These are phyloP conservation scores for Nanorana parkeri DNA, from an alignment of 2,113 vertebrate species.

Conservation along the genomic window DNA sequence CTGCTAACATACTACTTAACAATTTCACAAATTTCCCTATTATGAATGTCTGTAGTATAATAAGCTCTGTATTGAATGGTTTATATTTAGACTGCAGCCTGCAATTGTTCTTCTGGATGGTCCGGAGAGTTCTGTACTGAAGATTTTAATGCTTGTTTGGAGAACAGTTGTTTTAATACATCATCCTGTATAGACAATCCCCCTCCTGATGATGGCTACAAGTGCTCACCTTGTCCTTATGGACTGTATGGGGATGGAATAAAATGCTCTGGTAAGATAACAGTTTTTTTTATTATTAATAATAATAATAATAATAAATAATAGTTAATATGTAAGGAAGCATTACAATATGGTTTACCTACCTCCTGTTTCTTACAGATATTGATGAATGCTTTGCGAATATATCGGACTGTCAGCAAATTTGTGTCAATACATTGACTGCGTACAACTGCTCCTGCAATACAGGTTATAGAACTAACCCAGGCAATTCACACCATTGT, in stretches of 20 bases:
- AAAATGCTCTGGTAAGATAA: conserved; percentile 37
- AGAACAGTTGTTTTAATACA: conserved; percentile 35
- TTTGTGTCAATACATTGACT: conserved; percentile 9
- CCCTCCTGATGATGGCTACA: background rate
- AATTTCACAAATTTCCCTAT: no score
- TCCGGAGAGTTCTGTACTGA: conserved; percentile 39
- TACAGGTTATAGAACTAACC: background rate
- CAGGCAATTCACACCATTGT: conserved; percentile 8
- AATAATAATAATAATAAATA: background rate
- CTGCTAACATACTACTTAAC: no score
- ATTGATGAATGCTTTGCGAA: conserved; percentile 42
- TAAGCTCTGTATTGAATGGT: background rate
- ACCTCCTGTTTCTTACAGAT: background rate
- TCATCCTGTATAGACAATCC: conserved; percentile 45
- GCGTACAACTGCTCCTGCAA: conserved; percentile 32
- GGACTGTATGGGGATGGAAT: conserved; percentile 31
- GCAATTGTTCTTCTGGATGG: conserved; percentile 16
- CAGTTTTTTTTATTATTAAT: no score
- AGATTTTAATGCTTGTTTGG: conserved; percentile 27
- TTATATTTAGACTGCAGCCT: conserved; percentile 16
- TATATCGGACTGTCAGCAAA: conserved; percentile 19
- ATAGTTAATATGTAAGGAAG: background rate
- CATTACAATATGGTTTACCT: background rate
- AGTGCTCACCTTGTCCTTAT: conserved; percentile 20
- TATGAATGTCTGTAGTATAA: no score